Evolutionary conservation across 2,888 invertebrate genomes (phyloP).

Genomic region (Drepanosiphum platanoidis): DNA sequence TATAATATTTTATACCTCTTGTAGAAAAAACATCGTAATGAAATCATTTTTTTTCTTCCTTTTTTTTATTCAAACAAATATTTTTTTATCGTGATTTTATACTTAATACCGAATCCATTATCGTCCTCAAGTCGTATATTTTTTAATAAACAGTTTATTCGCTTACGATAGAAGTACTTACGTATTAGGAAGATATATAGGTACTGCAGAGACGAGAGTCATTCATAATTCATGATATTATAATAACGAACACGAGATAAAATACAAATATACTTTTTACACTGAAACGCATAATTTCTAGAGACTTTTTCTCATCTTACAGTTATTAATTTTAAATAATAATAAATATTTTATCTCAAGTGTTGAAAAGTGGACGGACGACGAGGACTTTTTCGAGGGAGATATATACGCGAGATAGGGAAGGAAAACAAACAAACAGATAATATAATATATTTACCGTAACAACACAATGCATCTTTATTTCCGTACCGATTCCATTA

Average conservation of each 20-base stretch:
- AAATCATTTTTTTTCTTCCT: no score
- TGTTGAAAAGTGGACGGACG: not conserved
- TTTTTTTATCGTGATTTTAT: not conserved
- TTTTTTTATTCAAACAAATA: not conserved
- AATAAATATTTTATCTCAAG: no score
- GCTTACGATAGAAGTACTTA: not conserved
- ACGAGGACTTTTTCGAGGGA: not conserved
- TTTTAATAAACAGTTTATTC: not conserved
- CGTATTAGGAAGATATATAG: not conserved
- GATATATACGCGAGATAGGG: not conserved
- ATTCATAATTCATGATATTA: slow-evolving; percentile 20
- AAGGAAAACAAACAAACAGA: slow-evolving; percentile 19
- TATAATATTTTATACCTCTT: no score
- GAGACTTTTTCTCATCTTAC: not conserved
- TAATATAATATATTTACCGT: slow-evolving; percentile 38
- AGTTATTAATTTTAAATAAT: no score
- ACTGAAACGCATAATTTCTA: not conserved
- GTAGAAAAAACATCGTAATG: no score
- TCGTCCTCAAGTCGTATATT: not conserved
- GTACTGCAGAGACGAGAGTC: not conserved
- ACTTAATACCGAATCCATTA: not conserved
- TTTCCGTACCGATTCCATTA: slow-evolving; percentile 54
- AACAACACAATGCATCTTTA: slow-evolving; percentile 55
- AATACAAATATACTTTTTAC: not conserved
- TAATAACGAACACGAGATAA: not conserved